phyloP scores from a whole-genome alignment of 2,888 invertebrate genomes.

The Notodonta ziczac region DNA sequence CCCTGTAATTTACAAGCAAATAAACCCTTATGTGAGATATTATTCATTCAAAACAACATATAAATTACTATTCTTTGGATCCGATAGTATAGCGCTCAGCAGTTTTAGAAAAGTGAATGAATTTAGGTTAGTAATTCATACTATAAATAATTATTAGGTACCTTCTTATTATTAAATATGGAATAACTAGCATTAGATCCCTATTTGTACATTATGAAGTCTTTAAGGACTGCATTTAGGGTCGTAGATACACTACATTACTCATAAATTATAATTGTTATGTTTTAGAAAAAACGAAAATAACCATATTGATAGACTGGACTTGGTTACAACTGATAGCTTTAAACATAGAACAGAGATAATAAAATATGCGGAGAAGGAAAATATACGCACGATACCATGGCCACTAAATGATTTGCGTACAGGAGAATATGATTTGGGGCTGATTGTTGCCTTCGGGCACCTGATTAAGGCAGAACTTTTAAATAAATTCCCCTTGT shows the following conservation, averaged over 20 bases:
- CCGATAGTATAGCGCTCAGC: constrained; percentile 91
- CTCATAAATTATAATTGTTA: not conserved
- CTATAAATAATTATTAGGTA: not conserved
- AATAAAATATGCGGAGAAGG: constrained; percentile 86
- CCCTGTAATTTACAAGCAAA: constrained; percentile 45
- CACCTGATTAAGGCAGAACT: constrained; percentile 92
- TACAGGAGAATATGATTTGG: constrained; percentile 89
- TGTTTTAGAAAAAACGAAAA: constrained; percentile 80
- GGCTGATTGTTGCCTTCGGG: constrained; percentile 97
- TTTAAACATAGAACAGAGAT: constrained; percentile 86
- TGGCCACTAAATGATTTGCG: constrained; percentile 86
- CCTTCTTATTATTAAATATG: not conserved
- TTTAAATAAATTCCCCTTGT: constrained; percentile 92
- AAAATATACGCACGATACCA: constrained; percentile 84
- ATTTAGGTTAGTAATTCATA: constrained; percentile 79
- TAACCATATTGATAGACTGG: constrained; percentile 79
- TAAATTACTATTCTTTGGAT: constrained; percentile 91
- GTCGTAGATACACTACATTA: not conserved
- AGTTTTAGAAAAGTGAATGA: constrained; percentile 88
- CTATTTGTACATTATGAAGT: not conserved
- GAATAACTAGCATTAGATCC: not conserved
- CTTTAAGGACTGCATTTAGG: not conserved
- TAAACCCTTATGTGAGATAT: constrained; percentile 39
- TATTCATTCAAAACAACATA: constrained; percentile 49
- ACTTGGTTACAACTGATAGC: constrained; percentile 89